Base-by-base conservation (phyloP, 2,888 invertebrate species). In the Drosophila hawaiiensis region DNA sequence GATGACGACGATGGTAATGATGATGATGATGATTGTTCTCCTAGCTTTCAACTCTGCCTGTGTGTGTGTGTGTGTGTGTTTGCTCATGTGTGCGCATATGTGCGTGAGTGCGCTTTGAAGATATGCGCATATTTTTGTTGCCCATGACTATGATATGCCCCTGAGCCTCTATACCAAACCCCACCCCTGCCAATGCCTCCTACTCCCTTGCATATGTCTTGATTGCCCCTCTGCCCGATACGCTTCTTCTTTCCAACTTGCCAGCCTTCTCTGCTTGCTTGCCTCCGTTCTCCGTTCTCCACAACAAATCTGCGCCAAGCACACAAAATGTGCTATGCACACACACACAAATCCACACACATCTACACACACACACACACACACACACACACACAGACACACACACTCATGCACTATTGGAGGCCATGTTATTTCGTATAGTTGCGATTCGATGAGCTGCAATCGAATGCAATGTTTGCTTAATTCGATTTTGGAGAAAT, bases 301-400 rank as follows among this genome's bases (percentile, higher is more conserved):
- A 47, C 22, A 72, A 67, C 62, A 58, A 78, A 82, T 70, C 84
- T 67, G 59, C 66, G 73, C 53, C 43, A 49, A 39, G 67, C 78
- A 81, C 72, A 71, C 86, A 72, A 53, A 68, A 47, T 60, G 68
- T 62, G 59, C 65, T 76, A 52, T 63, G 56, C 65, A 78, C 62
- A 76, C 66, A 65, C 49, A 68, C 49, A 47, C 25, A 56, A 43
- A 65, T 60, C 59, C 33, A 22, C 55, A 14, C 35, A 33, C 49
- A 49, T 35, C 9, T 9, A 49, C 65, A 78, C 65, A 69, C 66
- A 68, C 50, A 47, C 7, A 33, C 49, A 29, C 14, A n/a, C n/a
- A n/a, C 65, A 78, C 62, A 76, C 66, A 65, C 49, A 68, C 49
- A 47, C 25, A 56, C n/a, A n/a, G n/a, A n/a, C 25, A 53, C 54